phyloP scores from a whole-genome alignment of 2,888 invertebrate genomes.

The Cataglyphis altisquamis region DNA sequence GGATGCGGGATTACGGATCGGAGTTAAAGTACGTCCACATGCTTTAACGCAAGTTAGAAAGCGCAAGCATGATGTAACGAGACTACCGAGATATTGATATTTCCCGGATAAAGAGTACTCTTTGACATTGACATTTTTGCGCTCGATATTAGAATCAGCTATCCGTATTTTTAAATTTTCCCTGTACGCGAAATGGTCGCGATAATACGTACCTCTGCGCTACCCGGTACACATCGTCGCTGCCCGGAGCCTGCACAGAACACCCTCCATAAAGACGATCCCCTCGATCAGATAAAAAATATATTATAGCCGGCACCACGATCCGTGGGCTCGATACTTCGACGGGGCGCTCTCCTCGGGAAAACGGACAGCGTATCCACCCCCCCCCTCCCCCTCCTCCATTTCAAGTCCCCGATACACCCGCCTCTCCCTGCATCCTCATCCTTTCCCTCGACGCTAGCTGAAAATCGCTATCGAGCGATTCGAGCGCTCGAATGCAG shows the following conservation, averaged over 20 bases:
- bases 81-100: slow-evolving; percentile 35
- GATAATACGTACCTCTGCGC: slow-evolving; percentile 68
- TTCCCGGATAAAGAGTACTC: slow-evolving; percentile 4
- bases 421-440: slow-evolving; percentile 29
- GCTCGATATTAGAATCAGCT: neutral
- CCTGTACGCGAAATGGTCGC: slow-evolving; percentile 44
- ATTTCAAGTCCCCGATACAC: slow-evolving; percentile 20
- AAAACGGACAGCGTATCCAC: slow-evolving; percentile 78
- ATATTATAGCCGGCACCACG: slow-evolving; percentile 86
- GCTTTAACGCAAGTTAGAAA: slow-evolving; percentile 26
- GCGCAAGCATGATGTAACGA: slow-evolving; percentile 6
- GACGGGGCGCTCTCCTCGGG: slow-evolving; percentile 73
- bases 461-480: slow-evolving; percentile 79
- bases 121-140: slow-evolving; percentile 25
- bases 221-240: slow-evolving; percentile 58
- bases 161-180: slow-evolving; percentile 22
- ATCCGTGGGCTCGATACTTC: slow-evolving; percentile 86
- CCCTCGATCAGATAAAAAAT: slow-evolving; percentile 86
- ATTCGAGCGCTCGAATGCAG: slow-evolving; percentile 78
- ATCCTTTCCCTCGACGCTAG: slow-evolving; percentile 57
- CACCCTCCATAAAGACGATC: slow-evolving; percentile 85
- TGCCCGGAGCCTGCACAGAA: slow-evolving; percentile 74
- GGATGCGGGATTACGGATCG: slow-evolving; percentile 53
- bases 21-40: slow-evolving; percentile 42
- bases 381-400: slow-evolving; percentile 65